These are phyloP conservation scores for Ophioninae sp. DNA, from an alignment of 2,888 invertebrate species.

Conservation along the genomic window DNA sequence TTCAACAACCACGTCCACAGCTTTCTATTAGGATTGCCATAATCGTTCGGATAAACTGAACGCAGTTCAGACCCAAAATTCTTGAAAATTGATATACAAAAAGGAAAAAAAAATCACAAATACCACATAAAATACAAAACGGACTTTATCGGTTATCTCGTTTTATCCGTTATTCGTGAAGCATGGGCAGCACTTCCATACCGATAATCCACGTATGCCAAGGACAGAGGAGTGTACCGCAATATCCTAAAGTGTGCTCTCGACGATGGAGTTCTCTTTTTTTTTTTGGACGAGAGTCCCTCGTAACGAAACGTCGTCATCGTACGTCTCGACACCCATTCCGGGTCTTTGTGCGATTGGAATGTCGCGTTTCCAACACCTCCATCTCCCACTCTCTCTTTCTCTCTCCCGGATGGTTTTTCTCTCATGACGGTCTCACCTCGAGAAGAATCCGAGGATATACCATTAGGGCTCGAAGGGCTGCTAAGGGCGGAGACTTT, in stretches of 20 bases:
- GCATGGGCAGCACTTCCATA: constrained; percentile 2
- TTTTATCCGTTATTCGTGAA: background rate
- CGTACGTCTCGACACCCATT: constrained; percentile 44
- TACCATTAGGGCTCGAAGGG: constrained; percentile 40
- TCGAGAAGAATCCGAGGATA: constrained; percentile 34
- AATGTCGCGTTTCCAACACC: constrained; percentile 40
- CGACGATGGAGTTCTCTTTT: constrained; percentile 19
- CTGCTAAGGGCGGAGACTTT: constrained; percentile 30
- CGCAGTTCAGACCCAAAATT: too few species aligned
- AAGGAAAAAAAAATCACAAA: too few species aligned
- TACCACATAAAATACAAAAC: too few species aligned
- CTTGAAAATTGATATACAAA: too few species aligned
- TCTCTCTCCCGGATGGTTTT: constrained; percentile 22
- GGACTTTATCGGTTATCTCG: too few species aligned
- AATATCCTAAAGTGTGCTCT: constrained; percentile 59
- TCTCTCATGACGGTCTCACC: background rate
- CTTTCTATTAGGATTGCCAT: too few species aligned
- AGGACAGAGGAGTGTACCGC: constrained; percentile 23
- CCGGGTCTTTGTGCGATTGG: constrained; percentile 42
- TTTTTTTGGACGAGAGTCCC: constrained; percentile 29
- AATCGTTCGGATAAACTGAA: too few species aligned
- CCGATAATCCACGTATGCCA: constrained; percentile 29
- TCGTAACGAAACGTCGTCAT: constrained; percentile 41
- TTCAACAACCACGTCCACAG: too few species aligned
- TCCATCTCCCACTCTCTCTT: constrained; percentile 17